Percentiles rank a stretch among this genome's conserved stretches.
Evolutionary conservation across 35 echinoderm and acorn worm genomes (phyloP).

Genomic region (Patiria miniata): DNA sequence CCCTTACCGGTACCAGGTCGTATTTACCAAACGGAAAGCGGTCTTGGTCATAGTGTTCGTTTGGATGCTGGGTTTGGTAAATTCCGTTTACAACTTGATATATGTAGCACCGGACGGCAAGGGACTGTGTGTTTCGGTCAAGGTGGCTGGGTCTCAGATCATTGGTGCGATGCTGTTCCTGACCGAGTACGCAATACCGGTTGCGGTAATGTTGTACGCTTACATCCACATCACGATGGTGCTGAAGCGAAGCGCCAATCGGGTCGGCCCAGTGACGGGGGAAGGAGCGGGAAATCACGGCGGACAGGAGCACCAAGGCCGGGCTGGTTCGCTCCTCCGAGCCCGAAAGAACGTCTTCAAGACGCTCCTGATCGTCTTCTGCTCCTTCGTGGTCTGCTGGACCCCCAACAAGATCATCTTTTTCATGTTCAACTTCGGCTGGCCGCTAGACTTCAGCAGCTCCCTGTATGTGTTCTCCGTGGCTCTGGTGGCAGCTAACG

Average conservation of each 20-base stretch:
- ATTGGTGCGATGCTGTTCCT: background rate
- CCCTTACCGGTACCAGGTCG: conserved; percentile 17
- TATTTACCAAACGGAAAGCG: background rate
- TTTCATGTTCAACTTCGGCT: conserved; percentile 60
- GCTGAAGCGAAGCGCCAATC: conserved; percentile 6
- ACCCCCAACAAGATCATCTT: conserved; percentile 81
- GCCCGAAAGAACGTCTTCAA: conserved; percentile 50
- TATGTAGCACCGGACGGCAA: background rate
- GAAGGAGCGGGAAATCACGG: background rate
- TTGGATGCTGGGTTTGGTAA: conserved; percentile 17
- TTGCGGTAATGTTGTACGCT: background rate
- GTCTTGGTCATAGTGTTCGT: background rate
- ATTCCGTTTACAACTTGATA: background rate
- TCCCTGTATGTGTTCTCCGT: conserved; percentile 63
- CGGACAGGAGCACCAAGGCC: background rate
- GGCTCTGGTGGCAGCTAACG: conserved; percentile 55
- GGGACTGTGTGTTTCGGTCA: background rate
- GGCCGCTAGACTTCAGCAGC: conserved; percentile 44
- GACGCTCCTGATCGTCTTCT: conserved; percentile 61
- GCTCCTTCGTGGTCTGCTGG: conserved; percentile 76
- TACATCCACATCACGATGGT: background rate
- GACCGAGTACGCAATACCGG: conserved; percentile 29
- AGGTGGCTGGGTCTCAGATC: background rate
- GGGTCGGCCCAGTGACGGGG: background rate
- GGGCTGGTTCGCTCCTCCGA: background rate